phyloP scores from a whole-genome alignment of 2,797 vertebrate genomes.

The Diglossa cyanea region DNA sequence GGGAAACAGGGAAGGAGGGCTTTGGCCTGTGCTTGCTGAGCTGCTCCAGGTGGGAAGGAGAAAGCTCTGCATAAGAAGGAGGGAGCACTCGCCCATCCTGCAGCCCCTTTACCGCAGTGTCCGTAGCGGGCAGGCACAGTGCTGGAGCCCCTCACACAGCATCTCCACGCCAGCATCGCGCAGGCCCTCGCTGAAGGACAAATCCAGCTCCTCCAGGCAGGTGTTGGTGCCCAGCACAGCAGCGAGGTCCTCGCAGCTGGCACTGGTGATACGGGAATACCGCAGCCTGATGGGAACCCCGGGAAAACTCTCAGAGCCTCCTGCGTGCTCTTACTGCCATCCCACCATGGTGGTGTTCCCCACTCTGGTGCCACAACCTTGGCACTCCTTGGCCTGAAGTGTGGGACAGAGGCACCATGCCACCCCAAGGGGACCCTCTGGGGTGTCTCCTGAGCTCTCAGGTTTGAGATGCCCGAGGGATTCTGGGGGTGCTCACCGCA shows the following conservation, averaged over 20 bases:
- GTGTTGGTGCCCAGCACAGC: background rate
- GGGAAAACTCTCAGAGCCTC: background rate
- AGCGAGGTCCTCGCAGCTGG: background rate
- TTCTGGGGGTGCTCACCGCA: background rate
- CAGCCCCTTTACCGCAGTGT: background rate
- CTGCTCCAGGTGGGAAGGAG: background rate
- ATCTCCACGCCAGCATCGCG: fast-evolving
- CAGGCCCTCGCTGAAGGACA: constrained; percentile 13
- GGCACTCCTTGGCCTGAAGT: background rate
- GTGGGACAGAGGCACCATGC: fast-evolving
- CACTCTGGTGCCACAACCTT: fast-evolving
- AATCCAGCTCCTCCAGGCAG: background rate
- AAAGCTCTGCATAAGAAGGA: no score
- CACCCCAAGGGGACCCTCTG: no score
- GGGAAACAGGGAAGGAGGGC: fast-evolving
- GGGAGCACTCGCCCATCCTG: fast-evolving
- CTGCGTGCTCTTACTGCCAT: fast-evolving
- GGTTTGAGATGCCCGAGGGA: fast-evolving
- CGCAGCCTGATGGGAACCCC: background rate
- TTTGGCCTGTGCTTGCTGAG: fast-evolving
- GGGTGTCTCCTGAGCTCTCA: background rate
- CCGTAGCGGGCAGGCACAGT: fast-evolving
- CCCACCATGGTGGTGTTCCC: fast-evolving
- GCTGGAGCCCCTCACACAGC: background rate
- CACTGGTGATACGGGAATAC: background rate